A percentile compares a stretch with the other conserved stretches of the same genome.
Evolutionary conservation across 2,113 vertebrate species (phyloP).

Genomic region (Hippopotamus amphibius): DNA sequence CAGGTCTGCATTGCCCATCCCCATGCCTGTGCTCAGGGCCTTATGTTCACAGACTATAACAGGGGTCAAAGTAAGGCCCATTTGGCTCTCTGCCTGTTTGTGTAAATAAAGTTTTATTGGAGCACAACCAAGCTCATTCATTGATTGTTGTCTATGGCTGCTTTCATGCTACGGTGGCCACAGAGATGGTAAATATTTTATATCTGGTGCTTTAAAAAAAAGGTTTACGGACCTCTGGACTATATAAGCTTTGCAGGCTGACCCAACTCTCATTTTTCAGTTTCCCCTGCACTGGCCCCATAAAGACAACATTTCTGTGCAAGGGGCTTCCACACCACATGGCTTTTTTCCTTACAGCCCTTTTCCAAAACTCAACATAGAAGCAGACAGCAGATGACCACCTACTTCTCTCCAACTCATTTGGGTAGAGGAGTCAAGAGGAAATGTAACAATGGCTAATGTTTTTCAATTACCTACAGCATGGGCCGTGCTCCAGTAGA

Average conservation of each 20-base stretch:
- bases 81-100: not conserved
- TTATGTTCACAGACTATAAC: not conserved
- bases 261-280: not conserved
- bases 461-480: not conserved
- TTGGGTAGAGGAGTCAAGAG: not conserved
- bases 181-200: not conserved
- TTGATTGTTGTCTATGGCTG: not conserved
- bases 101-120: constrained; percentile 7
- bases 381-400: not conserved
- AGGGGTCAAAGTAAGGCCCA: not conserved
- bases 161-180: not conserved
- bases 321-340: not conserved
- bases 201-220: not conserved
- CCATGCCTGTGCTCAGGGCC: not conserved
- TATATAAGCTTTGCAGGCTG: not conserved
- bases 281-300: not conserved
- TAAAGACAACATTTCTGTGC: not conserved
- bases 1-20: not conserved
- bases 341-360: not conserved
- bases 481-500: no score
- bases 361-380: not conserved
- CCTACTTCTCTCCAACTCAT: not conserved
- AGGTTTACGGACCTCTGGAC: not conserved
- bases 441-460: not conserved
- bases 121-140: not conserved